A percentile compares a stretch with the other conserved stretches of the same genome.
Conservation (phyloP, 2,113 vertebrate species). For the Calonectris borealis region DNA sequence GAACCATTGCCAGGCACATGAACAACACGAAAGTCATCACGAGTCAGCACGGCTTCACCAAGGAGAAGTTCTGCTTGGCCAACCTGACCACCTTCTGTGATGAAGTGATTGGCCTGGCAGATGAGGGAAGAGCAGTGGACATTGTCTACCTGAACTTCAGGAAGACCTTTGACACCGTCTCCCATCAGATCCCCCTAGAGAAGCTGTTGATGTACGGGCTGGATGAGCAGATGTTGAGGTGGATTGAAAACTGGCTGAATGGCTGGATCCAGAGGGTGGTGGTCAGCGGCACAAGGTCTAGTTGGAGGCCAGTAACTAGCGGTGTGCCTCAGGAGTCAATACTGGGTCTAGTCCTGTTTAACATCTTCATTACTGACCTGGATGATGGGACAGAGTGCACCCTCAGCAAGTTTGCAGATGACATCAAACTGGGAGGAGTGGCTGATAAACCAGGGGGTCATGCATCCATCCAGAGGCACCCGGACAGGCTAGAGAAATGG, state of each 20-base stretch:
- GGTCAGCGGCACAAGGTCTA: not conserved
- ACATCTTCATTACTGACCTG: not conserved
- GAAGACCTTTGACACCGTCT: accelerated
- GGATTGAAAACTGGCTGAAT: not conserved
- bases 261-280: not conserved
- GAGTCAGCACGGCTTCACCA: not conserved
- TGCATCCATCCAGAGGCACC: not conserved
- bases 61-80: not conserved
- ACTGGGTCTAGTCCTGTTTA: not conserved
- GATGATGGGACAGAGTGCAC: not conserved
- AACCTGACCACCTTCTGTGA: accelerated
- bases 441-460: not conserved
- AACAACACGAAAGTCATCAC: not conserved
- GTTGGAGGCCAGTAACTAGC: not conserved
- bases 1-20: not conserved
- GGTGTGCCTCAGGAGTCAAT: no score
- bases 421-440: not conserved
- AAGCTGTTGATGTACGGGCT: accelerated
- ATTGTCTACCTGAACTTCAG: not conserved
- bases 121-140: not conserved
- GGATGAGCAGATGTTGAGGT: not conserved
- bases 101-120: not conserved
- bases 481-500: not conserved
- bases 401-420: not conserved
- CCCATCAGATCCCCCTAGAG: not conserved